Base-by-base conservation (phyloP, 1,140 invertebrate species). In the Zaprionus kolodkinae region DNA sequence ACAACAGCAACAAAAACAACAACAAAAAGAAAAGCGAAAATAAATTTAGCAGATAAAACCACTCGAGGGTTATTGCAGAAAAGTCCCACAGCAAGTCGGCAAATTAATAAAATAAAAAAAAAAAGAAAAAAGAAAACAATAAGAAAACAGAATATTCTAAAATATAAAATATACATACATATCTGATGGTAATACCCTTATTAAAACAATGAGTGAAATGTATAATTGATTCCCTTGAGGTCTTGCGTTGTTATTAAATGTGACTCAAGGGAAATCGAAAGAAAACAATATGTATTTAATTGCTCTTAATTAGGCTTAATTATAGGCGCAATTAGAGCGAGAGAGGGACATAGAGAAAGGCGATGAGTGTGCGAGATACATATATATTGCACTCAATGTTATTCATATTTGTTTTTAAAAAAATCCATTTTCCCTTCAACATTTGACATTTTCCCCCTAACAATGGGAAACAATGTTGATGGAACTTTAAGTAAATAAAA, bases 271-370 rank as follows among this genome's bases (percentile, higher is more conserved):
- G 67, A 50, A 50, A 25, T 25, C 35, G 67, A 11, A 56, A 11
- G 48, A 55, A 55, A 59, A 69, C 52, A 43, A 48, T 64, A 56
- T 35, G 48, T 57, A 59, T 59, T 76, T 73, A 86, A 79, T 79
- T 79, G 74, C 60, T 72, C 61, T 65, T 69, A 77, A 69, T 74
- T 55, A 79, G 59, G 60, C 54, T 48, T 68, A 82, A 82, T 87
- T 82, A 64, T 66, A 54, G 17, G 43, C 11, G 11, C 50, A 70
- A n/a, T 63, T 50, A 35, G 54, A 33, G 30, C 45, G 61, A 38
- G 15, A n/a, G 61, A 64, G 62, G 30, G 25, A n/a, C n/a, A n/a
- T n/a, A n/a, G n/a, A n/a, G n/a, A 21, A 11, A 59, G 36, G 7
- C 5, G 3, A 4, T 38, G 17, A 1, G 15, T 38, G 35, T 17